Conservation (phyloP, 2,113 vertebrate species). For the Cephalopholis sonnerati region DNA sequence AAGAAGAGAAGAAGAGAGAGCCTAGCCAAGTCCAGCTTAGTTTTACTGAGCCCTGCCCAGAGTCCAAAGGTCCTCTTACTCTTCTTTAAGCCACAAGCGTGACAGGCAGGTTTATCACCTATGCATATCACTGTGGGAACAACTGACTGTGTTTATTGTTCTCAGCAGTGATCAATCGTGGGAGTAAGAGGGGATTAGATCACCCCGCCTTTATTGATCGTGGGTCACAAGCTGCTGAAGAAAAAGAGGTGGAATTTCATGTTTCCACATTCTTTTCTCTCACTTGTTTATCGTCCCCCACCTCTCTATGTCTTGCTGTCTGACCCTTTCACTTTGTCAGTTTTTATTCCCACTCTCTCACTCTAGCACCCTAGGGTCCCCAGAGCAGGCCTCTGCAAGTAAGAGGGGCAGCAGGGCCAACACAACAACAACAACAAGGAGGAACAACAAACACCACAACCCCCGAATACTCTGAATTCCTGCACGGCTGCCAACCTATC, state of each 20-base stretch:
- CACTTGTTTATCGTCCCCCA: constrained; percentile 6
- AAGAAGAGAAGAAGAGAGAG: constrained; percentile 29
- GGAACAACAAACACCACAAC: constrained; percentile 65
- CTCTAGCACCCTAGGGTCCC: constrained; percentile 24
- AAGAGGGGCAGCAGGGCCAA: constrained; percentile 42
- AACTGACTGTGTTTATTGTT: constrained; percentile 27
- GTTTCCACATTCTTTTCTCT: constrained; percentile 14
- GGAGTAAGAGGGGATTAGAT: background rate
- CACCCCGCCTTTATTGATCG: constrained; percentile 12
- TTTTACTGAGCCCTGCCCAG: constrained; percentile 9
- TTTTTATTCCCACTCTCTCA: constrained; percentile 13
- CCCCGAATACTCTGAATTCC: constrained; percentile 61
- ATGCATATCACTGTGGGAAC: constrained; percentile 24
- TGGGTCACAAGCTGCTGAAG: background rate
- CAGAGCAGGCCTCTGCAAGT: constrained; percentile 51
- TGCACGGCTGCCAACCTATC: constrained; percentile 44
- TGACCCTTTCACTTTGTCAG: constrained; percentile 14
- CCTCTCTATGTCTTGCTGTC: background rate
- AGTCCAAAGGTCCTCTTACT: constrained; percentile 65
- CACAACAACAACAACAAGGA: constrained; percentile 67
- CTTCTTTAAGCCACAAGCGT: constrained; percentile 1
- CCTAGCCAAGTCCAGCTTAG: background rate
- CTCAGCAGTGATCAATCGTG: constrained; percentile 8
- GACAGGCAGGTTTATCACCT: constrained; percentile 40
- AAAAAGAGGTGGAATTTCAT: constrained; percentile 19